Conservation (phyloP, 1,140 invertebrate genomes). For the Aphaenogaster rudis region DNA sequence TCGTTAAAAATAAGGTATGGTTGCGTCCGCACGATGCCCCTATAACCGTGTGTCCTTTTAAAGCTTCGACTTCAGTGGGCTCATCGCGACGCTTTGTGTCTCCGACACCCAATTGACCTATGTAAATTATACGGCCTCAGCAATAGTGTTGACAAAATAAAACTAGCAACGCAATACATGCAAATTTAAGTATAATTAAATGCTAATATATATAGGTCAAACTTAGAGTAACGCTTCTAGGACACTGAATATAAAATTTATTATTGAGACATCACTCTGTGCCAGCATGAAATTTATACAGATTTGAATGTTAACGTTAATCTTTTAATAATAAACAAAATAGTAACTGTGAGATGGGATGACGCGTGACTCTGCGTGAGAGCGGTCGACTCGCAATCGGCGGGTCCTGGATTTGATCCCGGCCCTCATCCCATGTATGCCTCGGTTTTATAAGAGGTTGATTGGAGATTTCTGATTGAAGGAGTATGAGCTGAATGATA, state of each 20-base stretch:
- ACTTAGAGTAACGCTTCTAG: not conserved
- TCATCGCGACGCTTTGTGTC: conserved; percentile 91
- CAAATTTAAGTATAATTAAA: not conserved
- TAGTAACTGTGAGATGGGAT: not conserved
- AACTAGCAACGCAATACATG: not conserved
- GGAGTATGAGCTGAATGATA: not conserved
- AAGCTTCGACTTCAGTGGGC: conserved; percentile 91
- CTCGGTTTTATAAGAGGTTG: not conserved
- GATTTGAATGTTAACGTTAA: conserved; percentile 13
- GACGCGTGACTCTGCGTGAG: not conserved
- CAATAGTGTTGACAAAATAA: not conserved
- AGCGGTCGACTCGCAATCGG: not conserved
- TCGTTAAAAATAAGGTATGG: conserved; percentile 96
- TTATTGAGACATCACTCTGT: not conserved
- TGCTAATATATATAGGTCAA: not conserved
- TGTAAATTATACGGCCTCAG: conserved; percentile 71
- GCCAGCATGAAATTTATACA: not conserved
- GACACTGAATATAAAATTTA: not conserved
- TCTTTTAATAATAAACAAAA: not conserved
- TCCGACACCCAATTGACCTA: conserved; percentile 95
- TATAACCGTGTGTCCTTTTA: conserved; percentile 93
- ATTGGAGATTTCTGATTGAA: not conserved
- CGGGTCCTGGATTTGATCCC: not conserved
- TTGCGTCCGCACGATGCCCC: conserved; percentile 94
- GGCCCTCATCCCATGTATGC: not conserved